These are phyloP conservation scores for Rousettus madagascariensis DNA, from an alignment of 2,797 vertebrate species.

Conservation along the genomic window DNA sequence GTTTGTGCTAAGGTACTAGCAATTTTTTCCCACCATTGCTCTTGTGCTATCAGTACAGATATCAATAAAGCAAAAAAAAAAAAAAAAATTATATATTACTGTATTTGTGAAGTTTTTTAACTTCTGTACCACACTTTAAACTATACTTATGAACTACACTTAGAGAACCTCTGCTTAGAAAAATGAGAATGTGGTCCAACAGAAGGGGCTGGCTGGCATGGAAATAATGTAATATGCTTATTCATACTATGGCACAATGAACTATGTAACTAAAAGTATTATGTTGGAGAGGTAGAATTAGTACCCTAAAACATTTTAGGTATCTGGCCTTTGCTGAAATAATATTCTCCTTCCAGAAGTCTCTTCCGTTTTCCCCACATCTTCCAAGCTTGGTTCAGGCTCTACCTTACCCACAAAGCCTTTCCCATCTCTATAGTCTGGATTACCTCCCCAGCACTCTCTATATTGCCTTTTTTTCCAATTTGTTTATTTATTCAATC, in stretches of 20 bases:
- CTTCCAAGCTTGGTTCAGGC: neutral
- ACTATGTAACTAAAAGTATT: slow-evolving; percentile 44
- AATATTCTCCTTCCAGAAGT: neutral
- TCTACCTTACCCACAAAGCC: neutral
- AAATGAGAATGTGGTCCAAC: slow-evolving; percentile 12
- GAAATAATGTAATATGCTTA: slow-evolving; percentile 17
- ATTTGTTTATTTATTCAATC: neutral
- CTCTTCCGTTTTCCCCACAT: neutral
- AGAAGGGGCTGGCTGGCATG: neutral
- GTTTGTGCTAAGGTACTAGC: neutral
- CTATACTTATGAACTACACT: neutral
- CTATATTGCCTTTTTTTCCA: neutral
- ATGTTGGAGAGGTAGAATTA: slow-evolving; percentile 33
- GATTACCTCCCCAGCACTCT: neutral
- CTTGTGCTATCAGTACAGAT: neutral
- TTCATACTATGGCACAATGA: neutral
- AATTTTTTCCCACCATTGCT: neutral
- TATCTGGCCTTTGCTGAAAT: slow-evolving; percentile 53
- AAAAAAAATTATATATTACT: neutral
- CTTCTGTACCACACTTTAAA: neutral
- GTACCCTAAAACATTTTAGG: slow-evolving; percentile 28
- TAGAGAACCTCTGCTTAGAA: neutral
- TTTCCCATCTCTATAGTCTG: neutral
- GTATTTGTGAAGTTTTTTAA: slow-evolving; percentile 4
- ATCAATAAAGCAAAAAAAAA: neutral